Conservation (phyloP, 2,797 vertebrate species). For the Chrosomus eos region DNA sequence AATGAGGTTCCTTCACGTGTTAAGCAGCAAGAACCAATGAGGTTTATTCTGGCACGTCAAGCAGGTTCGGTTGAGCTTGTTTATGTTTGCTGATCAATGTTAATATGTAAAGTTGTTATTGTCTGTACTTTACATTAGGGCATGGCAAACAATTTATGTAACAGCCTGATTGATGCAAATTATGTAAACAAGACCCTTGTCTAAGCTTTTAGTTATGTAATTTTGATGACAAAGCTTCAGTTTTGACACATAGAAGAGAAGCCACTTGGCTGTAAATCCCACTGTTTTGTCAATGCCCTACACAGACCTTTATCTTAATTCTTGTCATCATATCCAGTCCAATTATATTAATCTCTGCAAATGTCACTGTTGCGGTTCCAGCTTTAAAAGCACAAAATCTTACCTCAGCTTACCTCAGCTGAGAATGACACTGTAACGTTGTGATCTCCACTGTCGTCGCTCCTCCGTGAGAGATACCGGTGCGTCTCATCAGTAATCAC, state of each 20-base stretch:
- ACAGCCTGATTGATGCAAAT: background rate
- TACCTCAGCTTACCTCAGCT: background rate
- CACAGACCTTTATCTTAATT: slow-evolving; percentile 13
- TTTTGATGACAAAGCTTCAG: slow-evolving; percentile 33
- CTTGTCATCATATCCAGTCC: slow-evolving; percentile 24
- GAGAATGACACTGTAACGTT: background rate
- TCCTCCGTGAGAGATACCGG: too few species aligned
- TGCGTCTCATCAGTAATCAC: too few species aligned
- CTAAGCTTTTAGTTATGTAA: slow-evolving; percentile 14
- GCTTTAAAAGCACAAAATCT: background rate
- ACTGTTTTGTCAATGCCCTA: slow-evolving; percentile 4
- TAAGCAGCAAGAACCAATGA: too few species aligned
- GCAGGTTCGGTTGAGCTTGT: too few species aligned
- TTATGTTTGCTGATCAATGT: too few species aligned
- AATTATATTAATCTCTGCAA: slow-evolving; percentile 12
- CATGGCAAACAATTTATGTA: slow-evolving; percentile 11
- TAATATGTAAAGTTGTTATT: background rate
- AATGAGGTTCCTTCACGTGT: too few species aligned
- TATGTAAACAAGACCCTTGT: slow-evolving; percentile 12
- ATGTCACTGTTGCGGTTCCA: slow-evolving; percentile 4
- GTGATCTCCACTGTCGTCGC: too few species aligned
- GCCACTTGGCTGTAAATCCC: slow-evolving; percentile 27
- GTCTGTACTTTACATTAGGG: background rate
- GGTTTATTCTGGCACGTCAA: too few species aligned
- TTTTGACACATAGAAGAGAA: slow-evolving; percentile 18